Conservation (phyloP, 2,888 invertebrate genomes). For the Muschampia plurimacula region DNA sequence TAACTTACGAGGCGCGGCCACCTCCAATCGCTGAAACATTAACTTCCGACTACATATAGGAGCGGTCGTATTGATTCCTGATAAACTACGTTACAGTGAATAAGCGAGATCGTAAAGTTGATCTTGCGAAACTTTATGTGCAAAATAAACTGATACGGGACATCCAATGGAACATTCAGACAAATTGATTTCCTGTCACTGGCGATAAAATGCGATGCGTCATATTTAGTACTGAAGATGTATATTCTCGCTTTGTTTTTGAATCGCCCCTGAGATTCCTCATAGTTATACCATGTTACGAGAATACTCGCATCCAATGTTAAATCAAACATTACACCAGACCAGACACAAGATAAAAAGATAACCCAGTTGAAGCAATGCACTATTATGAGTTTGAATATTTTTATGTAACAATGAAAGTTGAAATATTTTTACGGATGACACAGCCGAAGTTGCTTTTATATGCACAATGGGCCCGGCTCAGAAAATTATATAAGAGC, state of each 20-base stretch:
- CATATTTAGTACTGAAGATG: constrained; percentile 23
- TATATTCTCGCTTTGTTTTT: not conserved
- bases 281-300: constrained; percentile 20
- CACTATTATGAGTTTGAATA: constrained; percentile 39
- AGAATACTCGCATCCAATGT: constrained; percentile 8
- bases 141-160: constrained; percentile 32
- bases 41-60: constrained; percentile 37
- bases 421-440: constrained; percentile 35
- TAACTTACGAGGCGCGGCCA: constrained; percentile 49
- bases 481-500: constrained; percentile 26
- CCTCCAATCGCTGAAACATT: constrained; percentile 39
- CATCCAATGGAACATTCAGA: constrained; percentile 32
- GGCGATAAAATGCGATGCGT: constrained; percentile 28
- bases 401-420: constrained; percentile 48
- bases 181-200: constrained; percentile 32
- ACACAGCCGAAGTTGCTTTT: constrained; percentile 20
- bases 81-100: constrained; percentile 49
- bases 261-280: constrained; percentile 26
- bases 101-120: constrained; percentile 37
- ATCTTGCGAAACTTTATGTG: constrained; percentile 38
- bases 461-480: constrained; percentile 27
- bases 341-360: constrained; percentile 41
- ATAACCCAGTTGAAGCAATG: constrained; percentile 37
- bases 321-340: constrained; percentile 35
- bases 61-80: constrained; percentile 43